Evolutionary conservation across 2,888 invertebrate genomes (phyloP).

Genomic region (Amblyjoppa proteus): DNA sequence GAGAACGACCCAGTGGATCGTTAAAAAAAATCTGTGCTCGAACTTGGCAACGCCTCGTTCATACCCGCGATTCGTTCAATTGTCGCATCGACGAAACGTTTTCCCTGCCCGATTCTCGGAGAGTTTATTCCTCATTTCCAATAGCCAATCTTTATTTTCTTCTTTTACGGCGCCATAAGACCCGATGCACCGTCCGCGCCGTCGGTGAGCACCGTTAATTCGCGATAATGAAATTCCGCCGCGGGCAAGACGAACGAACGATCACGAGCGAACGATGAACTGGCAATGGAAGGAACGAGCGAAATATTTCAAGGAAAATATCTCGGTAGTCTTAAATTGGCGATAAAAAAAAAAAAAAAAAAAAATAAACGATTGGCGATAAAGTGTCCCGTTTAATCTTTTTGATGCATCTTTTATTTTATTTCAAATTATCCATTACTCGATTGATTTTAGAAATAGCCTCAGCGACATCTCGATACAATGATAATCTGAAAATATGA

Average conservation of each 20-base stretch:
- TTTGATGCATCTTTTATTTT: neutral
- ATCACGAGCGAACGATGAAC: constrained; percentile 25
- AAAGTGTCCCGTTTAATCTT: neutral
- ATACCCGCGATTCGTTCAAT: constrained; percentile 9
- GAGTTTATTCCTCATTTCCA: constrained; percentile 15
- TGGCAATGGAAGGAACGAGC: constrained; percentile 9
- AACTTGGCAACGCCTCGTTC: neutral
- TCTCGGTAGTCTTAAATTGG: neutral
- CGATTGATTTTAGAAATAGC: neutral
- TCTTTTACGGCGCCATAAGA: constrained; percentile 33
- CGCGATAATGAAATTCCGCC: constrained; percentile 59
- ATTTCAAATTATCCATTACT: neutral
- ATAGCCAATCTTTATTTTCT: constrained; percentile 42
- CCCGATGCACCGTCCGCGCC: constrained; percentile 22
- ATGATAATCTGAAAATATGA: neutral
- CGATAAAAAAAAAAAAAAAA: neutral
- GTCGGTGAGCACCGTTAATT: constrained; percentile 42
- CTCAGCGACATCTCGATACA: neutral
- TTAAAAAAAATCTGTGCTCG: constrained; percentile 1
- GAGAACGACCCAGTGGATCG: neutral
- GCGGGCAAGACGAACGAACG: constrained; percentile 17
- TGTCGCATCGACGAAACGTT: constrained; percentile 14
- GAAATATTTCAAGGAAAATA: constrained; percentile 10
- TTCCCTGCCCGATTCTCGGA: neutral
- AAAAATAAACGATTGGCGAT: too few species aligned